Percentiles rank a stretch among this genome's conserved stretches.
These are phyloP conservation scores for Calliphora vicina DNA, from an alignment of 1,140 invertebrate species.

Conservation along the genomic window DNA sequence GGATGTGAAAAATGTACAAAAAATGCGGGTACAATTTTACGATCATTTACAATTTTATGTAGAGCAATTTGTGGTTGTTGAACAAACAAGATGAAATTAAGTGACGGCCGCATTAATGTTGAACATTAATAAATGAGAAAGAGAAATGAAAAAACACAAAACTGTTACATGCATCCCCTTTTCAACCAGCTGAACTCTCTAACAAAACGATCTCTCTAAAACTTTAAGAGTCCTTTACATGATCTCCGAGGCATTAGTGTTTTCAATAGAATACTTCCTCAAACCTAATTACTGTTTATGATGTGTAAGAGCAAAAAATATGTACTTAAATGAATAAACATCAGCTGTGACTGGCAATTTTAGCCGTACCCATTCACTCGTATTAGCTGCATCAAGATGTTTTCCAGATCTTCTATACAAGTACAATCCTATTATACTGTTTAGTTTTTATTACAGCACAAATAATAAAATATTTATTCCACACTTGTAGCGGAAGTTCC, in stretches of 20 bases:
- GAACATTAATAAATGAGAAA: neutral
- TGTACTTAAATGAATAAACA: neutral
- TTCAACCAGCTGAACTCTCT: no score
- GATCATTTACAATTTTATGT: slow-evolving; percentile 9
- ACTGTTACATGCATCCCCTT: neutral
- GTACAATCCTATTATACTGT: neutral
- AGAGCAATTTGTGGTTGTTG: slow-evolving; percentile 12
- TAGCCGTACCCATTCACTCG: no score
- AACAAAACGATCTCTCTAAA: no score
- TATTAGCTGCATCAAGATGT: neutral
- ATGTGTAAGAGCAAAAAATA: neutral
- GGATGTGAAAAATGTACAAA: neutral
- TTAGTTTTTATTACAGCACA: neutral
- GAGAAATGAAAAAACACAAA: neutral
- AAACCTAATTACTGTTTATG: neutral
- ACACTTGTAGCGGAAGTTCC: slow-evolving; percentile 12
- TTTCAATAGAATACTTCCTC: neutral
- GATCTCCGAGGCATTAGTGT: no score
- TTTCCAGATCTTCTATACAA: neutral
- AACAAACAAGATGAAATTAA: neutral
- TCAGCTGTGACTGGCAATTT: neutral
- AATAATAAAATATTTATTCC: neutral
- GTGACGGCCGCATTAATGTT: neutral
- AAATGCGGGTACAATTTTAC: slow-evolving; percentile 9
- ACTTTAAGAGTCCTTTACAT: no score